These are phyloP conservation scores for Therioaphis trifolii DNA, from an alignment of 2,888 invertebrate species.

Conservation along the genomic window DNA sequence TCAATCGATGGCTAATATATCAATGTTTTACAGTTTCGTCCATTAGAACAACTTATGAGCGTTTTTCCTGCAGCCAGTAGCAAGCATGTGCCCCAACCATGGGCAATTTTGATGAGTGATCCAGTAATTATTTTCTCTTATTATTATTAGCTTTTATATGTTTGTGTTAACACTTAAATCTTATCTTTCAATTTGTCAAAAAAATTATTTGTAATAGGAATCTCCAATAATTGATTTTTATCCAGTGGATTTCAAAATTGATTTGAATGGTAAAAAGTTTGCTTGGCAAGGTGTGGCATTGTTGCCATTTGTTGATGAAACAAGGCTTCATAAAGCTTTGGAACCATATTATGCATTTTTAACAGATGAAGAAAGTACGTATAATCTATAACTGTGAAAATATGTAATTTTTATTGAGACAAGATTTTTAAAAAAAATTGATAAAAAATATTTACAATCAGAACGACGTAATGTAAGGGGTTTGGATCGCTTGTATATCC, in stretches of 20 bases:
- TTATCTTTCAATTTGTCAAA: conserved; percentile 15
- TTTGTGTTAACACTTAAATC: not conserved
- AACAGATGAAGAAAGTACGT: conserved; percentile 79
- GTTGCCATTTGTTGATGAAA: conserved; percentile 97
- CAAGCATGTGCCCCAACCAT: conserved; percentile 91
- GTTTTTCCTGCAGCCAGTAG: conserved; percentile 98
- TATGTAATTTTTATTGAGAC: not conserved
- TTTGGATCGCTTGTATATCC: conserved; percentile 89
- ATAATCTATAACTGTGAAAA: conserved; percentile 10
- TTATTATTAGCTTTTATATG: conserved; percentile 22
- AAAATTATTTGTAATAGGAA: no score
- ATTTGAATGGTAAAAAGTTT: conserved; percentile 98
- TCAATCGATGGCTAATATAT: conserved; percentile 43
- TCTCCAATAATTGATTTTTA: conserved; percentile 95
- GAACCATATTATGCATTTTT: conserved; percentile 82
- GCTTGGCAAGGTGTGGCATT: conserved; percentile 99
- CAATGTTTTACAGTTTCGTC: conserved; percentile 80
- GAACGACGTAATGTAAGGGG: conserved; percentile 86
- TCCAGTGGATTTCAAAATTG: conserved; percentile 96
- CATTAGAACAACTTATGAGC: conserved; percentile 98
- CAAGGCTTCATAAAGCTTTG: conserved; percentile 84
- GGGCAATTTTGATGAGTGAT: conserved; percentile 93
- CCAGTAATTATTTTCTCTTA: conserved; percentile 74
- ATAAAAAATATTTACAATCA: conserved; percentile 67
- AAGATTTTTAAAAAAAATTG: no score